A percentile compares a stretch with the other conserved stretches of the same genome.
Conservation (phyloP, 1,140 invertebrate genomes). For the Pseudomyrmex gracilis region DNA sequence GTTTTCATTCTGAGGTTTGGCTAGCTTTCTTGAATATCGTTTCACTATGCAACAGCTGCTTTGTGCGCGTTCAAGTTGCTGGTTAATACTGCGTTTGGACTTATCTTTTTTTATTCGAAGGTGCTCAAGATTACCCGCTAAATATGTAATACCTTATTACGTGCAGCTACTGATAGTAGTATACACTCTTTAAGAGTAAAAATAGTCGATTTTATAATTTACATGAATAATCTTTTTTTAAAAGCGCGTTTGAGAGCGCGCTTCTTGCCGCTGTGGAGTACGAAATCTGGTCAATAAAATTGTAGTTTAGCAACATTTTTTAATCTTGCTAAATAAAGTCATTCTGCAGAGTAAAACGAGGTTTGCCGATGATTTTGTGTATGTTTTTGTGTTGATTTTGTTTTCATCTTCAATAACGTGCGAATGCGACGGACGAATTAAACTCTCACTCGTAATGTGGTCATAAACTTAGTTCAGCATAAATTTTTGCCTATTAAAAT, state of each 20-base stretch:
- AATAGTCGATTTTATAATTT: background rate
- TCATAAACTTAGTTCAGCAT: too few relatives aligned
- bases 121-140: background rate
- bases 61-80: too few relatives aligned
- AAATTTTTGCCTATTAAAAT: too few relatives aligned
- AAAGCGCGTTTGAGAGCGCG: background rate
- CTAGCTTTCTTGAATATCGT: background rate
- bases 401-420: too few relatives aligned
- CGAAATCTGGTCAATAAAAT: background rate
- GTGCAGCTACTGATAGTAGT: background rate
- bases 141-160: background rate
- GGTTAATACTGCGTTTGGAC: too few relatives aligned
- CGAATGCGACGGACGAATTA: too few relatives aligned
- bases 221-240: conserved; percentile 3
- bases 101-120: background rate
- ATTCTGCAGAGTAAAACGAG: too few relatives aligned
- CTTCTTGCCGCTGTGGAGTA: background rate
- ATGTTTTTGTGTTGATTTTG: too few relatives aligned
- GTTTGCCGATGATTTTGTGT: too few relatives aligned
- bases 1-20: background rate
- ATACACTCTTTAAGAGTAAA: background rate
- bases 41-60: background rate
- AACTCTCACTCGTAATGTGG: too few relatives aligned
- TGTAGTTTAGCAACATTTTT: too few relatives aligned
- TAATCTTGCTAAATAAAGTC: too few relatives aligned